Evolutionary conservation across 1,140 invertebrate genomes (phyloP).

Genomic region (Vollenhovia emeryi): DNA sequence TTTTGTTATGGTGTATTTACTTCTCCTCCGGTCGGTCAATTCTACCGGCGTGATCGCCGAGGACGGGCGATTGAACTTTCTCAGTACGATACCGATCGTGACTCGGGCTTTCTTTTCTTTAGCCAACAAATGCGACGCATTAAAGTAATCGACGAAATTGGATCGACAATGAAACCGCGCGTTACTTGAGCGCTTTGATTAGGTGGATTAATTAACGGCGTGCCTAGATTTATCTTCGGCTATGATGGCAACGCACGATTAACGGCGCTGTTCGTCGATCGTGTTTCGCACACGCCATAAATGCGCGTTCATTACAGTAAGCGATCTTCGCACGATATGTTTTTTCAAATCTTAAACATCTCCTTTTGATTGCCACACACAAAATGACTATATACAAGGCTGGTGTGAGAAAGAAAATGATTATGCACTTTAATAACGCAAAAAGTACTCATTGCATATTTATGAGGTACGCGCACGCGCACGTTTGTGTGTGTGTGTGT

Average conservation of each 20-base stretch:
- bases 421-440: background rate
- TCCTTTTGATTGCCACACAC: background rate
- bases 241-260: conserved; percentile 8
- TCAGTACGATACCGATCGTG: conserved; percentile 60
- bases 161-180: conserved; percentile 23
- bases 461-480: background rate
- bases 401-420: background rate
- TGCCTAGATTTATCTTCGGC: conserved; percentile 21
- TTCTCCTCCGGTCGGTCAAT: conserved; percentile 25
- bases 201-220: conserved; percentile 23
- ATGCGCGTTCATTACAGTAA: background rate
- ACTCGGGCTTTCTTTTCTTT: conserved; percentile 28
- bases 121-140: conserved; percentile 12
- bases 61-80: conserved; percentile 51
- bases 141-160: conserved; percentile 31
- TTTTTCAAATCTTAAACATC: background rate
- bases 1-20: conserved; percentile 14
- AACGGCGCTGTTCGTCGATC: conserved; percentile 4
- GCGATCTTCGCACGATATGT: background rate
- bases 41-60: conserved; percentile 17
- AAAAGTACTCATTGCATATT: background rate
- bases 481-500: too few relatives aligned
- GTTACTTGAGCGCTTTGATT: background rate
- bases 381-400: background rate
- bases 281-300: background rate